Base-by-base conservation (phyloP, 2,888 invertebrate genomes). In the Calephelis perditalis region DNA sequence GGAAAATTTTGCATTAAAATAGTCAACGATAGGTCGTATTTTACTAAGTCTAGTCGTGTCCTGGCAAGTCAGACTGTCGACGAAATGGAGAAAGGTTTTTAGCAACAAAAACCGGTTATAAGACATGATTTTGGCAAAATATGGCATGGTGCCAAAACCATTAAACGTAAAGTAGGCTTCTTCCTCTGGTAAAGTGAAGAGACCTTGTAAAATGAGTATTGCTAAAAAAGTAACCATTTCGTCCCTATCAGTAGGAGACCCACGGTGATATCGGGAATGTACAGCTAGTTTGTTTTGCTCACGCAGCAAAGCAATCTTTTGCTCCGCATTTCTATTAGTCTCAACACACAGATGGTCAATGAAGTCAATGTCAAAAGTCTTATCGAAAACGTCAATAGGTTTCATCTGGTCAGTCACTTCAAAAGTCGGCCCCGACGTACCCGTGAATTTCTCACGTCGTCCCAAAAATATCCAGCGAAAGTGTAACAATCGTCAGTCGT, bases 1-100 rank as follows among this genome's bases (percentile, higher is more conserved):
- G 2, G 65, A 65, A 64, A 72, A 72, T 61, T 71, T 71, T 0
- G 49, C 59, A 26, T 70, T 68, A 4, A 73, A 65, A 40, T 71
- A 62, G 56, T 68, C 65, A 12, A 65, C n/a, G 1, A 71, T 56
- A 0, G 71, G 67, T 56, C 59, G 60, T 15, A 74, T 71, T 66
- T 71, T 71, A 7, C 9, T 44, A 0, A 70, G 60, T 69, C 56
- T 67, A n/a, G 57, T 65, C 45, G 11, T 58, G 45, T 65, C 60
- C 7, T 46, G 52, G 6, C 54, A 10, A 44, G 58, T 61, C 9
- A 66, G 11, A 36, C 62, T 68, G 65, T 70, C 67, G 6, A 65
- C 64, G 57, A 72, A 71, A 62, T 71, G 66, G 0, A 62, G 44
- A 37, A 70, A 45, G 0, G 62, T 55, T 65, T 71, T 73, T 45